phyloP scores from a whole-genome alignment of 2,113 vertebrate species.

The Cryptotis parvus region DNA sequence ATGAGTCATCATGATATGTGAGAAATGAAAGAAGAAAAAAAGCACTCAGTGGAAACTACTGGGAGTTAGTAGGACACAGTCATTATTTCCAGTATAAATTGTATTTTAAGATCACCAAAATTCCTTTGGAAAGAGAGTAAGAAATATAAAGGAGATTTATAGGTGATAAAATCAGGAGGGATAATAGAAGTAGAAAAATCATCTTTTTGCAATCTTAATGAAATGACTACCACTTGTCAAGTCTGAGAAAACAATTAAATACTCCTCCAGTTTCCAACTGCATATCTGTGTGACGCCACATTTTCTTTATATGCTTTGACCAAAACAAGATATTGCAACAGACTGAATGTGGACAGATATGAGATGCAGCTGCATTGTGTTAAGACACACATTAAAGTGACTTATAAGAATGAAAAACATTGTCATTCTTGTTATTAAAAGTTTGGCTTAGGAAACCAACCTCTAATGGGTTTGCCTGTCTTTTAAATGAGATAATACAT shows the following conservation, averaged over 20 bases:
- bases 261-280: conserved; percentile 18
- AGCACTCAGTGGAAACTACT: neutral
- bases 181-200: conserved; percentile 47
- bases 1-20: neutral
- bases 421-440: neutral
- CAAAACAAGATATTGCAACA: conserved; percentile 45
- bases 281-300: neutral
- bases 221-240: conserved; percentile 42
- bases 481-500: conserved; percentile 19
- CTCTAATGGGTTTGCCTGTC: neutral
- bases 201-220: conserved; percentile 7
- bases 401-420: conserved; percentile 41
- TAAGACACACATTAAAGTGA: conserved; percentile 57
- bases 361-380: conserved; percentile 47
- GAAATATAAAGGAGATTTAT: conserved; percentile 35
- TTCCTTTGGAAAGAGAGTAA: conserved; percentile 9
- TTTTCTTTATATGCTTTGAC: conserved; percentile 32
- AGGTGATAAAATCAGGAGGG: conserved; percentile 63
- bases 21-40: neutral
- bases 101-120: conserved; percentile 50
- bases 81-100: neutral
- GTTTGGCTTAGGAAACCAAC: conserved; percentile 13
- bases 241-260: conserved; percentile 11
- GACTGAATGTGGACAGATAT: neutral
- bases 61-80: neutral